Base-by-base conservation (phyloP, 2,888 invertebrate species). In the Argyra leucocephala region DNA sequence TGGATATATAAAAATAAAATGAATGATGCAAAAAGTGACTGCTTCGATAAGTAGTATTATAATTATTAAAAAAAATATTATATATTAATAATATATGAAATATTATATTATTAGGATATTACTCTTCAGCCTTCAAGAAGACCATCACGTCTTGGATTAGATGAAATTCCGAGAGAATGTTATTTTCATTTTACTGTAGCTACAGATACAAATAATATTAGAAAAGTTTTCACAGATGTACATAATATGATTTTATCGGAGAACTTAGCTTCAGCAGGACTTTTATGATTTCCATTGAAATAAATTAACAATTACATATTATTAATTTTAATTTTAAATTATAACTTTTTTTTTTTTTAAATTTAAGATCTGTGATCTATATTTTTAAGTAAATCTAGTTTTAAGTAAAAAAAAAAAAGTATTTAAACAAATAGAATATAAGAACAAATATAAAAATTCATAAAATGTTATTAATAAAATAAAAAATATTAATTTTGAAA, bases 101-200 rank as follows among this genome's bases (percentile, higher is more conserved):
- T n/a, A n/a, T n/a, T n/a, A n/a, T 62, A 68, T 68, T 71, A 74
- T 21, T 74, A 86, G 86, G 83, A 85, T 23, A 80, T 85, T 23
- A 84, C 86, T 18, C 81, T 81, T 63, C 83, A 81, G 76, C 76
- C 83, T 72, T 72, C 82, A 73, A 64, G 81, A 75, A 74, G 79
- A 37, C 71, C 74, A 60, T 76, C 78, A 2, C 74, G 75, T 64
- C 73, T 81, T 69, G 77, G 76, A 58, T 71, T 72, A 63, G 79
- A 80, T 48, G 74, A 75, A 10, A 74, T 79, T 1, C 76, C 82
- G 0, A 75, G 87, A 4, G 84, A 86, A 70, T 86, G 87, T 69
- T 90, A 86, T 75, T 86, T 86, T 75, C 90, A 90, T 75, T 88
- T 84, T 74, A 90, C 90, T 0, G 84, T 86, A 0, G 90, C 90